These are phyloP conservation scores for Xiphophorus hellerii DNA, from an alignment of 2,113 vertebrate genomes.

Conservation along the genomic window DNA sequence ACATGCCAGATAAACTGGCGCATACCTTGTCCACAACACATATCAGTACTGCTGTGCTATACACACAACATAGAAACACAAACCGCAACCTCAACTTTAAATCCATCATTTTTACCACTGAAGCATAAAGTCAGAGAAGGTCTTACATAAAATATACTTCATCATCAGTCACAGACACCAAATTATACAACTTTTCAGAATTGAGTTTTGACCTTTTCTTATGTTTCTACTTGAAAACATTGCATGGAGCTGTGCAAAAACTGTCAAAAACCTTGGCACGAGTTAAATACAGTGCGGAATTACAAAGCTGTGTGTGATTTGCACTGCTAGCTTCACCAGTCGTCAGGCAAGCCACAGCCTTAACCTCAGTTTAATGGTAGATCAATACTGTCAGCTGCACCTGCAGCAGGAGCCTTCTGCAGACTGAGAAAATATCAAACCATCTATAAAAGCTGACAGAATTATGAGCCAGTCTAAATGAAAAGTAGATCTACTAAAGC, in stretches of 20 bases:
- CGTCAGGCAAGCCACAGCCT: slow-evolving; percentile 24
- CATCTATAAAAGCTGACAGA: slow-evolving; percentile 56
- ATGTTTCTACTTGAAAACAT: background rate
- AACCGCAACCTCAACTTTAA: background rate
- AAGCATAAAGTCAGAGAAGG: slow-evolving; percentile 19
- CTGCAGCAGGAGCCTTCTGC: slow-evolving; percentile 37
- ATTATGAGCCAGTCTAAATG: slow-evolving; percentile 50
- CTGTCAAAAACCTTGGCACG: slow-evolving; percentile 4
- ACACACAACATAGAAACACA: slow-evolving; percentile 6
- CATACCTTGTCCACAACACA: background rate
- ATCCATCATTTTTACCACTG: slow-evolving; percentile 6
- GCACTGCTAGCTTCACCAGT: slow-evolving; percentile 11
- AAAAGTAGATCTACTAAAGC: slow-evolving; percentile 48
- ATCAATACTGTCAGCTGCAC: slow-evolving; percentile 55
- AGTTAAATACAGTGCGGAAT: background rate
- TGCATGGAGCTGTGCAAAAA: background rate
- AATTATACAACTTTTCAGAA: slow-evolving; percentile 26
- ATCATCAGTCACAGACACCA: slow-evolving; percentile 17
- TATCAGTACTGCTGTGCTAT: background rate
- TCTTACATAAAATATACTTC: slow-evolving; percentile 3
- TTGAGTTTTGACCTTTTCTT: background rate
- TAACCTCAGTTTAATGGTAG: slow-evolving; percentile 29
- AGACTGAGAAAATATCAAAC: slow-evolving; percentile 54
- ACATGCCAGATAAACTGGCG: background rate
- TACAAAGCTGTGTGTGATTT: background rate